Evolutionary conservation across 2,113 vertebrate genomes (phyloP).

Genomic region (Antennarius striatus): DNA sequence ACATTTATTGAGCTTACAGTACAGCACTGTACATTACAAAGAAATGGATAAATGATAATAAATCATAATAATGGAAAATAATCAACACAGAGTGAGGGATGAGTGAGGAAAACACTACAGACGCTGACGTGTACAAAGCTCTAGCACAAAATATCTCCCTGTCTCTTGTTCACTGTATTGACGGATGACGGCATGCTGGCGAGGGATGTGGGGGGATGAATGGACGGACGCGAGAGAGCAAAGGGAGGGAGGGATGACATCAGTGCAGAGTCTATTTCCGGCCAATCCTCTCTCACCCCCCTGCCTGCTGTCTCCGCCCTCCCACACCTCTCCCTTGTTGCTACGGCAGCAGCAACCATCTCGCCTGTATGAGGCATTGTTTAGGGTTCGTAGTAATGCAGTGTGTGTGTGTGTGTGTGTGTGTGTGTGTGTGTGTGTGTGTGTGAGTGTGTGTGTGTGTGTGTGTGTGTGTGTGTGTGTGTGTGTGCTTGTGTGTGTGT

Average conservation of each 20-base stretch:
- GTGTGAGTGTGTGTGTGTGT: slow-evolving; percentile 12
- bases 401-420: slow-evolving; percentile 2
- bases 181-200: slow-evolving; percentile 58
- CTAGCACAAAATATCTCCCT: neutral
- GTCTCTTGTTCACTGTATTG: slow-evolving; percentile 48
- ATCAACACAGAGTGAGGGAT: neutral
- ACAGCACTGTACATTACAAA: too few relatives aligned
- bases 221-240: slow-evolving; percentile 45
- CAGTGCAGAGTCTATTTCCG: slow-evolving; percentile 32
- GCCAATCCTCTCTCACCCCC: slow-evolving; percentile 57
- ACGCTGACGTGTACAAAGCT: slow-evolving; percentile 20
- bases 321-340: slow-evolving; percentile 74
- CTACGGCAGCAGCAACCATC: slow-evolving; percentile 69
- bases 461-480: slow-evolving; percentile 19
- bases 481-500: slow-evolving; percentile 8
- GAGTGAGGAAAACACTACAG: slow-evolving; percentile 27
- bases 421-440: slow-evolving; percentile 15
- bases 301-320: slow-evolving; percentile 50
- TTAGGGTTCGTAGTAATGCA: slow-evolving; percentile 54
- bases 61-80: neutral
- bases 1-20: too few relatives aligned
- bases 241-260: slow-evolving; percentile 60
- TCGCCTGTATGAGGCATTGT: slow-evolving; percentile 42
- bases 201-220: slow-evolving; percentile 54
- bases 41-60: too few relatives aligned